Conservation (phyloP, 1,140 invertebrate species). For the Pogonomyrmex californicus region DNA sequence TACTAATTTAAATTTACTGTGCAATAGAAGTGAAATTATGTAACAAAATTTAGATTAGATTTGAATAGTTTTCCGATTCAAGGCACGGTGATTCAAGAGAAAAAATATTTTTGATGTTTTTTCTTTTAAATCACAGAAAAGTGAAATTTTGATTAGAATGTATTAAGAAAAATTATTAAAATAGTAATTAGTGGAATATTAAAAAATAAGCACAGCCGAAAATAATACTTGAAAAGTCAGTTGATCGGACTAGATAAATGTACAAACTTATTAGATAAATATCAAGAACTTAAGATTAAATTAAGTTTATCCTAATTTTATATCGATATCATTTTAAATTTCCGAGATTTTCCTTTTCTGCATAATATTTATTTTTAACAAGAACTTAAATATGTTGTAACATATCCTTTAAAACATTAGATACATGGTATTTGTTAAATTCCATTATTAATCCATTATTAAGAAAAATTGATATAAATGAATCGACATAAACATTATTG, state of each 20-base stretch:
- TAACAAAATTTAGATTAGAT: slow-evolving; percentile 58
- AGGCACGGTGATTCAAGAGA: slow-evolving; percentile 20
- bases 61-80: slow-evolving; percentile 50
- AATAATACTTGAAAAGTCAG: slow-evolving; percentile 63
- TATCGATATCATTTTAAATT: background rate
- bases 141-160: background rate
- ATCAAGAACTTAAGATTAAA: background rate
- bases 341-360: background rate
- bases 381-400: too few relatives aligned
- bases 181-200: slow-evolving; percentile 58
- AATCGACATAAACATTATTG: background rate
- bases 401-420: background rate
- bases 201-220: slow-evolving; percentile 74
- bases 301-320: background rate
- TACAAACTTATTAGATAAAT: background rate
- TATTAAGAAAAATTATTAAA: slow-evolving; percentile 37
- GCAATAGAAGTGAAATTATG: slow-evolving; percentile 11
- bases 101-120: slow-evolving; percentile 62
- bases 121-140: slow-evolving; percentile 1
- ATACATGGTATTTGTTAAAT: background rate
- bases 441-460: too few relatives aligned
- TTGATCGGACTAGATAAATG: background rate
- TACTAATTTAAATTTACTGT: background rate
- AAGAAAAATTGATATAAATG: background rate
- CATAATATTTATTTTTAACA: background rate